These are phyloP conservation scores for Dysmachus trigonus DNA, from an alignment of 2,888 invertebrate genomes.

Conservation along the genomic window DNA sequence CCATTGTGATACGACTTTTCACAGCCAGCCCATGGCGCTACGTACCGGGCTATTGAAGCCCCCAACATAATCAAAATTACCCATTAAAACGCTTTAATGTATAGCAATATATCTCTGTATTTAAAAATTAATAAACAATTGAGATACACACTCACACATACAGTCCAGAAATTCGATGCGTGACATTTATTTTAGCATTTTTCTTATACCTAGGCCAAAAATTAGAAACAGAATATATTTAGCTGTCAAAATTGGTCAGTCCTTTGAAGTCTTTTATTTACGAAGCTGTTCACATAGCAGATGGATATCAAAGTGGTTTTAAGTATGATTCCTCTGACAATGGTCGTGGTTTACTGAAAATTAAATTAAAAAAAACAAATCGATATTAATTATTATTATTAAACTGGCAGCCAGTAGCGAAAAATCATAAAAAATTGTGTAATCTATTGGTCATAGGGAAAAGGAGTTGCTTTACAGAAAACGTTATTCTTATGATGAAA, in stretches of 20 bases:
- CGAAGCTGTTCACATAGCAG: not conserved
- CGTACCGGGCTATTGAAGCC: no score
- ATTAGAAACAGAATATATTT: not conserved
- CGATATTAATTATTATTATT: not conserved
- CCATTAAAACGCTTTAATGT: not conserved
- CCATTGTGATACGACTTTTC: no score
- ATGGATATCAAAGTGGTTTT: constrained; percentile 50
- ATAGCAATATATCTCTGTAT: not conserved
- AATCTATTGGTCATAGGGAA: no score
- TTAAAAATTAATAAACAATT: not conserved
- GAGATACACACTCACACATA: not conserved
- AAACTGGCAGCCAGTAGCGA: no score
- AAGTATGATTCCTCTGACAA: constrained; percentile 54
- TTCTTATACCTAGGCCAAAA: not conserved
- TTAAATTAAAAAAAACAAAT: not conserved
- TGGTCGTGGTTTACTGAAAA: constrained; percentile 1
- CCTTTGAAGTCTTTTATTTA: not conserved
- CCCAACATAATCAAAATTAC: no score
- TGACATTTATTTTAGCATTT: not conserved
- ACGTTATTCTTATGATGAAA: no score
- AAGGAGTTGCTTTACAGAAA: no score
- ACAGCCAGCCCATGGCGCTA: no score
- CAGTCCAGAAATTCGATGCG: not conserved
- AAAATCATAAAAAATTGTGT: no score
- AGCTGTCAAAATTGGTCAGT: not conserved